phyloP scores from a whole-genome alignment of 2,113 vertebrate species.

The Caretta caretta region DNA sequence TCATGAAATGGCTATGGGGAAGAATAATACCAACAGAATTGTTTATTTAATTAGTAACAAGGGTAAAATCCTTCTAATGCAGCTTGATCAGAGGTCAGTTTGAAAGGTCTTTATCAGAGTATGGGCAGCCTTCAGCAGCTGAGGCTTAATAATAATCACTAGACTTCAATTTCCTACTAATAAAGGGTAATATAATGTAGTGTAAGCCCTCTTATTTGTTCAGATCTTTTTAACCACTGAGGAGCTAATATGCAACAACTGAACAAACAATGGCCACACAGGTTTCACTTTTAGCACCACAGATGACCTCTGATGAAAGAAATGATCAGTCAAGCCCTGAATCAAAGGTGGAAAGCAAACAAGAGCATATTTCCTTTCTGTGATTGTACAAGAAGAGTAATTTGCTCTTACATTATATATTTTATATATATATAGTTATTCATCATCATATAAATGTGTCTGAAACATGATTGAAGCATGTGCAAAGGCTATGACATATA shows the following conservation, averaged over 20 bases:
- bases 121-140: conserved; percentile 55
- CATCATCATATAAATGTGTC: background rate
- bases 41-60: conserved; percentile 79
- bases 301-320: conserved; percentile 76
- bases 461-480: background rate
- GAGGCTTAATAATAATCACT: conserved; percentile 82
- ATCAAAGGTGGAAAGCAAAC: conserved; percentile 34
- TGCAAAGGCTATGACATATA: rapidly evolving
- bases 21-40: conserved; percentile 68
- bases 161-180: conserved; percentile 84
- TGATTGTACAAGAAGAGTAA: background rate
- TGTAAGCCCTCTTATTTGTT: conserved; percentile 81
- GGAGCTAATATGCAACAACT: conserved; percentile 89
- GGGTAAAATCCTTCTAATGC: conserved; percentile 74
- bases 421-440: no score
- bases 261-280: conserved; percentile 85
- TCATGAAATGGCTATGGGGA: conserved; percentile 72
- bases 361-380: background rate
- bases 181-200: conserved; percentile 82
- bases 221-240: conserved; percentile 76
- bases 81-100: conserved; percentile 71
- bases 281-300: conserved; percentile 67
- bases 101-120: conserved; percentile 17
- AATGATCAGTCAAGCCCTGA: conserved; percentile 52
- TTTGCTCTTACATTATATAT: background rate